These are phyloP conservation scores for Lagocephalus sceleratus DNA, from an alignment of 2,797 vertebrate genomes.

Conservation along the genomic window DNA sequence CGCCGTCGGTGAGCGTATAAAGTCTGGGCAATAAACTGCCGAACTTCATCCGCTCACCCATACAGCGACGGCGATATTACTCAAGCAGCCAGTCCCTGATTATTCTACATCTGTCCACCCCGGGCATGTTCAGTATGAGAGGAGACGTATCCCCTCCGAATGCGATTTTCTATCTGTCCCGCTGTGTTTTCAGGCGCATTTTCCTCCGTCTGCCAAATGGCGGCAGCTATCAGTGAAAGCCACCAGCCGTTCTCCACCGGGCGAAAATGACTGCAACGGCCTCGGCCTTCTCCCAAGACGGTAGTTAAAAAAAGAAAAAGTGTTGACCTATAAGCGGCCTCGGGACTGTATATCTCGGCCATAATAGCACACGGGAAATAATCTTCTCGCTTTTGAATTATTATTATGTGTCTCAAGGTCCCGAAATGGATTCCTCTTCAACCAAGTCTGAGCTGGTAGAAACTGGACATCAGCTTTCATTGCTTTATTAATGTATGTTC, in stretches of 20 bases:
- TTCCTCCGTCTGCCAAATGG: conserved; percentile 32
- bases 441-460: conserved; percentile 34
- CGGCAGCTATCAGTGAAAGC: conserved; percentile 55
- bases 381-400: conserved; percentile 62
- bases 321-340: conserved; percentile 57
- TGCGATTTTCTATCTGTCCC: conserved; percentile 39
- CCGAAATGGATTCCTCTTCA: conserved; percentile 66
- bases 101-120: conserved; percentile 52
- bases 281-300: conserved; percentile 45
- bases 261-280: conserved; percentile 50
- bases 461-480: conserved; percentile 44
- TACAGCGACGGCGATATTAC: conserved; percentile 42
- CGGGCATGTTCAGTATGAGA: conserved; percentile 29
- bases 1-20: conserved; percentile 32
- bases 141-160: conserved; percentile 28
- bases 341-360: conserved; percentile 58
- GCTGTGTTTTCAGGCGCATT: conserved; percentile 45
- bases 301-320: conserved; percentile 54
- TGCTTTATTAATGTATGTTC: conserved; percentile 47
- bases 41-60: conserved; percentile 43
- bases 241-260: conserved; percentile 35
- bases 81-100: conserved; percentile 44
- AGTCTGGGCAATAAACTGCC: conserved; percentile 50
- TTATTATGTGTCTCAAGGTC: conserved; percentile 58
- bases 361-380: conserved; percentile 56